Evolutionary conservation across 2,797 vertebrate genomes (phyloP), one percentile per base, ranked within the genome.

Genomic region (Pipistrellus pipistrellus): DNA sequence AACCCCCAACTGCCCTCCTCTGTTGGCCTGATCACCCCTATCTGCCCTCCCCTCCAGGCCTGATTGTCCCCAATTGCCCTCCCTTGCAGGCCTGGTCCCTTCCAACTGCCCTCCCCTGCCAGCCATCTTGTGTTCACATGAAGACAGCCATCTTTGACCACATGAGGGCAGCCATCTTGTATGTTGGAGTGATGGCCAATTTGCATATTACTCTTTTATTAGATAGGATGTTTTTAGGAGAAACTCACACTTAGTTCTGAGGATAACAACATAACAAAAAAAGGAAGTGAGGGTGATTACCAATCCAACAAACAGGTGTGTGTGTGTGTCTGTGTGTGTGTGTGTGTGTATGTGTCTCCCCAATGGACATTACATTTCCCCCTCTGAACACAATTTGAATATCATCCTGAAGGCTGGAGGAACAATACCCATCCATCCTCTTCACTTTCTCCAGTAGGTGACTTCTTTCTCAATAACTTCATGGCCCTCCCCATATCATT

Each of bases 401-500:
- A 20, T 48, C 46, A 66, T 64, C 10, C 11, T 44, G 44, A 81
- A 90, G 53, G 27, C 38, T 89, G 18, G 59, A 69, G 69, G 8
- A 84, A 68, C n/a, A 35, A 15, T 10, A 41, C 10, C 48, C 1
- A 73, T 6, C 48, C 1, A 77, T 4, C 41, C 44, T 64, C 44
- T 72, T 48, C 35, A 12, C 41, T 80, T 85, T 73, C 73, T 55
- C 35, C 64, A 80, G 83, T 46, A 53, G 51, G 6, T 64, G 7
- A 69, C 10, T 64, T 25, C 21, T 85, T 46, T 94, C 51, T 76
- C 32, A 84, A 20, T n/a, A 85, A 64, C 71, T 88, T n/a, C 78
- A 10, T 59, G 20, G 14, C 21, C 46, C 13, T 11, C 15, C 18
- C 35, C 11, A 32, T 8, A 4, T 68, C 27, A 8, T 5, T 4